Evolutionary conservation across 2,888 invertebrate species (phyloP), one percentile per base, ranked within the genome.

Genomic region (Heliconius ismenius): DNA sequence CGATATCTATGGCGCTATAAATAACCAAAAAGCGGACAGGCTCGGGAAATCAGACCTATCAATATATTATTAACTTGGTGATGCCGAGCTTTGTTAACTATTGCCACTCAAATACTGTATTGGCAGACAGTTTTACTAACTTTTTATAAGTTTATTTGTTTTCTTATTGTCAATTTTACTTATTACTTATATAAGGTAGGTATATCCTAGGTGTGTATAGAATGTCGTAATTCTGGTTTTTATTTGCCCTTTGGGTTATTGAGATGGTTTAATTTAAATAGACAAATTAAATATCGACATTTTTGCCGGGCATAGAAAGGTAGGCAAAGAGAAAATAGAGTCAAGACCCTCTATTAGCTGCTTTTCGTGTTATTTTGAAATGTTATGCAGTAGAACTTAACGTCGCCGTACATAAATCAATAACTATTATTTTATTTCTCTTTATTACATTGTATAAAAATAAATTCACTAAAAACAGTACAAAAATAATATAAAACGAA

Each of bases 1-100:
- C 93, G 90, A 90, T 93, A 94, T 93, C 93, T 90, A 85, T 82
- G 79, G 81, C 79, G 86, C 90, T 90, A 94, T 94, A 93, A 94
- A 94, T 94, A 92, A 93, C 89, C 86, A 84, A 92, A 92, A 91
- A 92, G 82, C 85, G 84, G 83, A 81, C 85, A 84, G 87, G 85
- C 85, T 83, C 81, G 78, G 81, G 84, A 85, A 92, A 91, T 91
- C 90, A 89, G 91, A 91, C 87, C 88, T 91, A 93, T 94, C 92
- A 94, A 93, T 93, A 92, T 90, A 88, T 91, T 92, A 93, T 93
- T 92, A 91, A 88, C 84, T 88, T 81, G 80, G 80, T 74, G 73
- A 67, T 76, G 76, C 76, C 72, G 73, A 77, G 76, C 78, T 81
- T 73, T 73, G 73, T 79, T 79, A 77, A 73, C 68, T 75, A 75